Base-by-base conservation (phyloP, 2,113 vertebrate genomes). In the Melozone crissalis region DNA sequence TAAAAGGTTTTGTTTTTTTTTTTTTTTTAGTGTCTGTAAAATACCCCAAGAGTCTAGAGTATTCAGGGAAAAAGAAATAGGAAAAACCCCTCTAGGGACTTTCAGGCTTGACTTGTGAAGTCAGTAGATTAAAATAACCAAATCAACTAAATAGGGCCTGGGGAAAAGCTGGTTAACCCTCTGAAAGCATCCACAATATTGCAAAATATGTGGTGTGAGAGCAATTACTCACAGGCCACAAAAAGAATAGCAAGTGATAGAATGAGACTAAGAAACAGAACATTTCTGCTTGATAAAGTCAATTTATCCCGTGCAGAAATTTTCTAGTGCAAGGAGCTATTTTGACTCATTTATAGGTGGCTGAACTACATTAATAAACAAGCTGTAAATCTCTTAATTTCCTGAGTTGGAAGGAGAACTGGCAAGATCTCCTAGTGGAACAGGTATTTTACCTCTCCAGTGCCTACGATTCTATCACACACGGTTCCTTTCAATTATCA, bases 401-500 rank as follows among this genome's bases (percentile, higher is more conserved):
- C 58, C 68, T 47, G 33, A 66, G 22, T 65, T 86, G 68, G 80
- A 71, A 65, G 31, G 58, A 69, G 71, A 94, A 49, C 15, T 73
- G 58, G 22, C 16, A 87, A 63, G 46, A 77, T 74, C 5, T 87
- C 49, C 22, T 85, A 57, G 41, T 73, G 62, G n/a, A 93, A 86
- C 66, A 93, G 58, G 80, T 92, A 90, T 90, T 94, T 86, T 95
- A 66, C 30, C 51, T 78, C 54, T 87, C 54, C n/a, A 30, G 8
- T 39, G 54, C 15, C 26, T 91, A 35, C 44, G 61, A 73, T 84
- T 89, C 65, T 88, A 87, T 90, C 83, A 39, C 49, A 87, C 33
- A 35, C 4, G 2, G 47, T 90, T 43, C 77, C 69, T 80, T 87
- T 91, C 92, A 92, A 77, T 95, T 95, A 91, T 93, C 91, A 91